These are phyloP conservation scores for Neogale vison DNA, from an alignment of 2,113 vertebrate species.

Conservation along the genomic window DNA sequence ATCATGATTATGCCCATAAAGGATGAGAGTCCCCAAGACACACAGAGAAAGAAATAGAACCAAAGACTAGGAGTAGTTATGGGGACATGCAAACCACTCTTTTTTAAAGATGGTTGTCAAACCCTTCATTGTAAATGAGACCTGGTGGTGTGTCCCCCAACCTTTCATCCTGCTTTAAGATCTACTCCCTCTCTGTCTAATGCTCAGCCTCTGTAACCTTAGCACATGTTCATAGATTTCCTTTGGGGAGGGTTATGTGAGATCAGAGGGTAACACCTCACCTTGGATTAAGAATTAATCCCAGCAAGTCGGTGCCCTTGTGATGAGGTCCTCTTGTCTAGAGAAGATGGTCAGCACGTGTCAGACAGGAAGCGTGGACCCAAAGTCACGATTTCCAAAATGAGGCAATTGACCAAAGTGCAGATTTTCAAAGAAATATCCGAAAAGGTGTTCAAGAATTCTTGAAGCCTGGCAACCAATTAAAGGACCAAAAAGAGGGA, in stretches of 20 bases:
- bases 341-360: fast-evolving
- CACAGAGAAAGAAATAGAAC: not conserved
- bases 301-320: not conserved
- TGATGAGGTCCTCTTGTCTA: fast-evolving
- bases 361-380: too few relatives aligned
- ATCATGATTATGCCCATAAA: not conserved
- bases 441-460: not conserved
- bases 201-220: fast-evolving
- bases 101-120: not conserved
- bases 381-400: not conserved
- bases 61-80: not conserved
- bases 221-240: not conserved
- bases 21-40: not conserved
- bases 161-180: too few relatives aligned
- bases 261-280: not conserved
- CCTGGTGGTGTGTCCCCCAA: too few relatives aligned
- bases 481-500: not conserved
- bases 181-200: not conserved
- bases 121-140: not conserved
- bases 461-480: not conserved
- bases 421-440: not conserved
- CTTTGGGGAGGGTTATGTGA: not conserved
- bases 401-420: not conserved
- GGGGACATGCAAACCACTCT: not conserved
- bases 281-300: not conserved